phyloP scores from a whole-genome alignment of 1,140 invertebrate species.

The Sarcophaga bullata region DNA sequence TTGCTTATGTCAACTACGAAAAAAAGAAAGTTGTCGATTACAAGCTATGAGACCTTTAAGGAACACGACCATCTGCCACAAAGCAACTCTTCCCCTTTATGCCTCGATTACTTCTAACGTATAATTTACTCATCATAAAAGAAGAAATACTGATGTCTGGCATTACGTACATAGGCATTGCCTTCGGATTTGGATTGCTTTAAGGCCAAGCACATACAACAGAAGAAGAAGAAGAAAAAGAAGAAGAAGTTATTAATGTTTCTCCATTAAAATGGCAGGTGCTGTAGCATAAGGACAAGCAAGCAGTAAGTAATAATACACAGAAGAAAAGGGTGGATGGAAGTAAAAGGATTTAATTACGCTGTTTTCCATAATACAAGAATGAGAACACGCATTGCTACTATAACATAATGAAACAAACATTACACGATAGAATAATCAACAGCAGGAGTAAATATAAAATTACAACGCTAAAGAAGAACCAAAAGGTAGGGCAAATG shows the following conservation, averaged over 20 bases:
- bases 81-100: too few relatives aligned
- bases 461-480: not conserved
- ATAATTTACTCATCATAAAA: too few relatives aligned
- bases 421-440: not conserved
- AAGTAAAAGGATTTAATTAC: slow-evolving; percentile 22
- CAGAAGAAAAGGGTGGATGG: not conserved
- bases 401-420: not conserved
- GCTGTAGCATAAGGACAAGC: not conserved
- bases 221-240: not conserved
- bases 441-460: not conserved
- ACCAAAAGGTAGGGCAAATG: not conserved
- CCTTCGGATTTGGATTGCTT: not conserved
- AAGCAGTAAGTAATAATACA: too few relatives aligned
- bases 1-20: too few relatives aligned
- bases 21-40: too few relatives aligned
- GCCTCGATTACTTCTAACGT: too few relatives aligned
- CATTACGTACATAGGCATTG: too few relatives aligned
- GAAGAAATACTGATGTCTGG: too few relatives aligned
- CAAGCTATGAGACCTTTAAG: too few relatives aligned
- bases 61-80: too few relatives aligned
- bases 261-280: slow-evolving; percentile 11
- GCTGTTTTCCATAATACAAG: not conserved
- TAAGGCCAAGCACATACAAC: not conserved
- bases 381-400: not conserved
- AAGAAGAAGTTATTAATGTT: slow-evolving; percentile 16